phyloP scores from a whole-genome alignment of 2,113 vertebrate species.

The Ceratotherium simum region DNA sequence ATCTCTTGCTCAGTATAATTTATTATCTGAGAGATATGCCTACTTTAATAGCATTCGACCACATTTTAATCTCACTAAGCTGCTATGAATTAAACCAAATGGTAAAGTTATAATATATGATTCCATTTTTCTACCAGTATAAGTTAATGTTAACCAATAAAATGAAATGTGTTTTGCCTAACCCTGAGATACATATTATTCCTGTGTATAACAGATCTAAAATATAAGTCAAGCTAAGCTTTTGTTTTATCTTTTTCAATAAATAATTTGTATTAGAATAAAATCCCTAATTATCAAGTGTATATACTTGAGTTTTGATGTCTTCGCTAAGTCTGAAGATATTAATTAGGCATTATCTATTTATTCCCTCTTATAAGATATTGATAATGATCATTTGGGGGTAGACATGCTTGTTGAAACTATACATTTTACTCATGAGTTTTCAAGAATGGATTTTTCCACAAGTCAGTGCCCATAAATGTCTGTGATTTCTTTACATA shows the following conservation, averaged over 20 bases:
- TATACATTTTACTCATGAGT: conserved; percentile 88
- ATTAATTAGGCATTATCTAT: conserved; percentile 62
- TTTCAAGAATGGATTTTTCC: conserved; percentile 90
- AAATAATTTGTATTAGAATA: conserved; percentile 19
- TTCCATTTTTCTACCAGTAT: not conserved
- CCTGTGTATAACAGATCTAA: not conserved
- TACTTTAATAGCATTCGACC: not conserved
- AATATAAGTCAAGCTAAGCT: not conserved
- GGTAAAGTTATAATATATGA: not conserved
- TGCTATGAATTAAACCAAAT: conserved; percentile 9
- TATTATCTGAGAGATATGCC: not conserved
- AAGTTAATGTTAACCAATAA: not conserved
- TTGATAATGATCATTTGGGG: conserved; percentile 81
- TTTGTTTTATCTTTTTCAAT: not conserved
- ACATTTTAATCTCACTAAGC: not conserved
- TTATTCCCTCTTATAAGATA: not conserved
- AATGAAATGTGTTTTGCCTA: not conserved
- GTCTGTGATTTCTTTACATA: conserved; percentile 85
- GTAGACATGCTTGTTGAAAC: conserved; percentile 85
- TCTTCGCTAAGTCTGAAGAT: conserved; percentile 62
- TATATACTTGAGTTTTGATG: not conserved
- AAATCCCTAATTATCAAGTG: conserved; percentile 35
- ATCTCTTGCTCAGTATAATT: not conserved
- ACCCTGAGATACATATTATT: not conserved
- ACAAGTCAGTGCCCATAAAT: conserved; percentile 86